Percentiles rank a stretch among this genome's conserved stretches.
phyloP scores from a whole-genome alignment of 2,797 vertebrate genomes.

The Sebastes vulpes region DNA sequence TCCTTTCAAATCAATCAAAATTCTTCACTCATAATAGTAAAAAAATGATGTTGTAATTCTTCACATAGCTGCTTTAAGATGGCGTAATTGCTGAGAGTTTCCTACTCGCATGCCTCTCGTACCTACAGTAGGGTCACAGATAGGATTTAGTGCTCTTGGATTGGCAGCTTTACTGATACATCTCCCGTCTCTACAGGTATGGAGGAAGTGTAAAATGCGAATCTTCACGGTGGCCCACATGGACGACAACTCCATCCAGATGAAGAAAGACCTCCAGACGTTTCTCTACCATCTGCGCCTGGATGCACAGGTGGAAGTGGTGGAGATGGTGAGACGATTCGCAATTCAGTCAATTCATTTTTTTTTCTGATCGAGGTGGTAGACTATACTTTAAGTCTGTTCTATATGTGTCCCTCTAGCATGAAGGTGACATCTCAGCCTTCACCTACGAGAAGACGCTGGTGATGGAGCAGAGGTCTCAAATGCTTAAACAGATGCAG shows the following conservation, averaged over 20 bases:
- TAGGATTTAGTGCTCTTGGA: neutral
- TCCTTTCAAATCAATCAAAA: neutral
- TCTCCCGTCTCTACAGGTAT: constrained; percentile 86
- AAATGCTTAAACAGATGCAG: constrained; percentile 98
- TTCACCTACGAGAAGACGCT: constrained; percentile 97
- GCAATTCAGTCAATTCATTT: neutral
- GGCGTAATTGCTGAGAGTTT: neutral
- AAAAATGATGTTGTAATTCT: neutral
- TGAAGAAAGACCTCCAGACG: constrained; percentile 97
- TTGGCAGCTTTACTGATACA: neutral
- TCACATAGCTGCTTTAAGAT: neutral
- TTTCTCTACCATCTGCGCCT: constrained; percentile 95
- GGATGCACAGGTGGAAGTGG: constrained; percentile 95
- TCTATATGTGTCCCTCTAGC: constrained; percentile 67
- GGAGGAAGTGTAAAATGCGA: constrained; percentile 96
- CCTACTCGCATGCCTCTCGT: neutral
- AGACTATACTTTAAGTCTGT: neutral
- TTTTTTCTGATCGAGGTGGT: neutral
- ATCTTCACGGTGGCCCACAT: constrained; percentile 97
- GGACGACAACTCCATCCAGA: constrained; percentile 98
- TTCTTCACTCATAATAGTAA: neutral
- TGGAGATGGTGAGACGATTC: constrained; percentile 92
- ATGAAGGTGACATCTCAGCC: constrained; percentile 95
- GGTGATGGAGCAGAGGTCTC: constrained; percentile 96
- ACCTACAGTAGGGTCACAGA: too few species aligned